Evolutionary conservation across 1,140 invertebrate genomes (phyloP).

Genomic region (Cylas formicarius): DNA sequence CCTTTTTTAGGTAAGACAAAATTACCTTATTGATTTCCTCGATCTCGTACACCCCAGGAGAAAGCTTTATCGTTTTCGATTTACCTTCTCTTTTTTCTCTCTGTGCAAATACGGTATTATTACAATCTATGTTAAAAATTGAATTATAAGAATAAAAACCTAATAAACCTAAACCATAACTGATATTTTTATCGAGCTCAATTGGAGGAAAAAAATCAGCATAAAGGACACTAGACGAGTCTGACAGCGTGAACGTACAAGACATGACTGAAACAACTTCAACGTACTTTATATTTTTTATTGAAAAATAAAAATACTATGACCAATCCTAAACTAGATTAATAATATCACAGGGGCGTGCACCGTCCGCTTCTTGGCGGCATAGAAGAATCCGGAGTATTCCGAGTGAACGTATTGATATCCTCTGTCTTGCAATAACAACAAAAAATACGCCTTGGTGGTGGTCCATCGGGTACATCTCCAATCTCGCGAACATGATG

Average conservation of each 20-base stretch:
- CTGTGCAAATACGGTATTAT: conserved; percentile 7
- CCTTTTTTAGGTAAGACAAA: too few relatives aligned
- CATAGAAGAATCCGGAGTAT: not conserved
- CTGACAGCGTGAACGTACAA: conserved; percentile 12
- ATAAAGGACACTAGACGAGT: not conserved
- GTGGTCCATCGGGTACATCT: conserved; percentile 3
- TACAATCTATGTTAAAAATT: conserved; percentile 15
- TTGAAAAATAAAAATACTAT: not conserved
- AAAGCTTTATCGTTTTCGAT: not conserved
- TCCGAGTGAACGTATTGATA: not conserved
- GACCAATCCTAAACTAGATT: too few relatives aligned
- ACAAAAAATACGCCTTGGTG: not conserved
- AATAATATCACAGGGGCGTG: too few relatives aligned
- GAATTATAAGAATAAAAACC: conserved; percentile 15
- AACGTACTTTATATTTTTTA: not conserved
- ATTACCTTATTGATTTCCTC: conserved; percentile 1
- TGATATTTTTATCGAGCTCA: conserved; percentile 11
- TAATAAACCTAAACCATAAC: conserved; percentile 12
- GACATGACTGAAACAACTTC: conserved; percentile 14
- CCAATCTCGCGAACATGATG: not conserved
- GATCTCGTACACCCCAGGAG: conserved; percentile 14
- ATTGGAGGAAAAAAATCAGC: conserved; percentile 9
- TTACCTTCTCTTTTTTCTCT: not conserved
- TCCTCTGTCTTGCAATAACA: conserved; percentile 2
- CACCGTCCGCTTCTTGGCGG: too few relatives aligned